Base-by-base conservation (phyloP, 2,888 invertebrate genomes). In the Hofmannophila pseudospretella region DNA sequence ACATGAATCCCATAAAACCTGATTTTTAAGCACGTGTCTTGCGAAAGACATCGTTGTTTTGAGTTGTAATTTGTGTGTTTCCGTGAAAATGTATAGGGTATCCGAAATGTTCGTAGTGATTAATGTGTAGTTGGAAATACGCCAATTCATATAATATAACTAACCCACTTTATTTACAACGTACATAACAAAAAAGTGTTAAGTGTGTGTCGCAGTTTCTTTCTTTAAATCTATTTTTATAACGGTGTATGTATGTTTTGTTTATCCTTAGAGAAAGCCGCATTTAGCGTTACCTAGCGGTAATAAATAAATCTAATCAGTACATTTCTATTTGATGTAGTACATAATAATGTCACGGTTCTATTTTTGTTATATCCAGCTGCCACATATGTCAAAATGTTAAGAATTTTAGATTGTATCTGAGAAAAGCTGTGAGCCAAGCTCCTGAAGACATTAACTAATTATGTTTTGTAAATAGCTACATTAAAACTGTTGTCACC, bases 51-150 rank as follows among this genome's bases (percentile, higher is more conserved):
- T 4, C 12, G 8, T 26, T 33, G 22, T 40, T 30, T 40, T 39
- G 16, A 34, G 10, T 30, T 40, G 4, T 29, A 27, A 37, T 36
- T 36, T 35, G 9, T 41, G 32, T 23, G 41, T 49, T 55, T 45
- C 51, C 57, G 60, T 58, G 57, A 56, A 49, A 51, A 46, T 47
- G 36, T 30, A 22, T 16, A 16, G 16, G 5, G 36, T 58, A 55
- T 61, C 39, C 60, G 55, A 52, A 50, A 57, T 44, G 42, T 50
- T 38, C 36, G 40, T 41, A 32, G 29, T 51, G 46, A 58, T 56
- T 48, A 52, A 58, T 38, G 59, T 43, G 28, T 30, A 32, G 30
- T 45, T 57, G 57, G 54, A 43, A n/a, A n/a, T 9, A 22, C 38
- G 57, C 58, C 58, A 58, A 53, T 34, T 29, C 36, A 26, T 41